Evolutionary conservation across 2,797 vertebrate genomes (phyloP), one percentile per base, ranked within the genome.

Genomic region (Schizopygopsis malacanthus): DNA sequence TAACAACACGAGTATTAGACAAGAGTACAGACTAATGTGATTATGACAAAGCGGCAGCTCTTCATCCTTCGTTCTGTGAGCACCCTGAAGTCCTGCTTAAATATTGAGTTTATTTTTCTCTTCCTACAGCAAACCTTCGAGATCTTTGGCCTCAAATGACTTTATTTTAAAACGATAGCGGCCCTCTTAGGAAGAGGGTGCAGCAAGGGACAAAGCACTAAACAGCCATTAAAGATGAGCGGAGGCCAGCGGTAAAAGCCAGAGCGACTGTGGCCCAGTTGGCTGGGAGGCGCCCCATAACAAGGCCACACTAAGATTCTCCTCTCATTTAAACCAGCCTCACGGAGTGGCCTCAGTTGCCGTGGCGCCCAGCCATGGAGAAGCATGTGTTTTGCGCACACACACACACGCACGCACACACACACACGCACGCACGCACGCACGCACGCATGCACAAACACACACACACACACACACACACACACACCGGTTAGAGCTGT

Each of bases 261-360:
- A 89, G 84, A 92, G 93, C 93, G 93, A 94, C 94, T 91, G 89
- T 91, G 92, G 90, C 90, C 92, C 87, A 93, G 91, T 93, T 94
- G 90, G 90, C 93, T 91, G 89, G 50, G 88, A 93, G 92, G 92
- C 92, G 90, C 90, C 93, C 88, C 88, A 92, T 93, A 90, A 90
- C 90, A 92, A 89, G 91, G 91, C 89, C 87, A 88, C 28, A 87
- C 88, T 92, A 83, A 75, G 89, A 92, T 93, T 91, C 79, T 85
- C 39, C 89, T 92, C 88, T 89, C 86, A 93, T 94, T 94, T 90
- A 94, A 93, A 95, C 92, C 90, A 88, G 90, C 89, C 83, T 84
- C 90, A 92, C 90, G 72, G 80, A 88, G 73, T 25, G 52, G 79
- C 79, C 45, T 63, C 65, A 33, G 63, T 71, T 70, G 88, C 80